Evolutionary conservation across 1,140 invertebrate genomes (phyloP).

Genomic region (Bilobella aurantiaca): DNA sequence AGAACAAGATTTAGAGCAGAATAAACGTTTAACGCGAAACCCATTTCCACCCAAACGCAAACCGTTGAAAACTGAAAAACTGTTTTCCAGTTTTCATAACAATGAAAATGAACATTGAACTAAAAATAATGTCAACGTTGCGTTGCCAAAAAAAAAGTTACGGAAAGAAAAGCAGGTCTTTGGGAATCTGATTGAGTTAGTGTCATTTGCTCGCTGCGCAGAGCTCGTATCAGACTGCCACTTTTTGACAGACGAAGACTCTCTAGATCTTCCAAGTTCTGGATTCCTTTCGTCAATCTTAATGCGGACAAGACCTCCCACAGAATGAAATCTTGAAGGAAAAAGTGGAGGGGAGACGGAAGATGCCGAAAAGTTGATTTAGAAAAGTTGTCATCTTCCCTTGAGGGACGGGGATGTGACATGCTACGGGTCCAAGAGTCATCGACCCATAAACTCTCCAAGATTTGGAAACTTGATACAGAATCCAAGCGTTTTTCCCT

Average conservation of each 20-base stretch:
- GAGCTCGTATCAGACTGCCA: no score
- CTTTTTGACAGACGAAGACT: no score
- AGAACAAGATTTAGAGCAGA: no score
- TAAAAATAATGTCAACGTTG: no score
- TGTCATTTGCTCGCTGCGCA: no score
- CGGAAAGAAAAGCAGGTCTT: neutral
- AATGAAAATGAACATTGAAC: no score
- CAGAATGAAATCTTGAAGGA: neutral
- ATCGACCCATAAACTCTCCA: constrained; percentile 1
- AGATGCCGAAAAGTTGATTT: constrained; percentile 8
- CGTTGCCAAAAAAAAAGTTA: no score
- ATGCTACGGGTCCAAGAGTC: constrained; percentile 1
- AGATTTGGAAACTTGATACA: neutral
- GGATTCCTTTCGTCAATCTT: neutral
- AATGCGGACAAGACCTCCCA: constrained; percentile 4
- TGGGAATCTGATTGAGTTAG: neutral
- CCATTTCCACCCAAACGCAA: no score
- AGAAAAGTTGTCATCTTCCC: constrained; percentile 2
- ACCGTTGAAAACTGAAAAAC: no score
- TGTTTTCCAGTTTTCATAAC: no score
- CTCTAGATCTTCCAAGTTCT: neutral
- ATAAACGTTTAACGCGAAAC: no score
- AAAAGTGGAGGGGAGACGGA: neutral
- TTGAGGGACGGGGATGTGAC: neutral
- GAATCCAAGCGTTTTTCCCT: neutral